Conservation (phyloP, 2,888 invertebrate genomes). For the Melikaiella ostensackeni region DNA sequence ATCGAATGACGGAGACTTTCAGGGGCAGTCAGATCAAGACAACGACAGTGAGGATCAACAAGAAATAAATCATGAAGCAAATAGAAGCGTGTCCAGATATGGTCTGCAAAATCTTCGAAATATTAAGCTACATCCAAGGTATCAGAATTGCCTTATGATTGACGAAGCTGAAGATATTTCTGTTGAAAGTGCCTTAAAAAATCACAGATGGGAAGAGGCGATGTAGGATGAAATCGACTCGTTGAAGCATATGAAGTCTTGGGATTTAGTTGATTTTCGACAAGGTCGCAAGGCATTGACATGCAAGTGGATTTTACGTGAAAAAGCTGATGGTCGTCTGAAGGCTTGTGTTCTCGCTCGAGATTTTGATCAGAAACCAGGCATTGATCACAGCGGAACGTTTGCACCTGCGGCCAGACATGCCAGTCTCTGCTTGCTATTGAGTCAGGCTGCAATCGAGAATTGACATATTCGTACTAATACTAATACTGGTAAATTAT, state of each 20-base stretch:
- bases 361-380: too few species aligned
- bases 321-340: too few species aligned
- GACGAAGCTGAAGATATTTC: slow-evolving; percentile 40
- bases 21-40: background rate
- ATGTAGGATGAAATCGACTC: slow-evolving; percentile 46
- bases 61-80: background rate
- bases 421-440: too few species aligned
- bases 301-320: too few species aligned
- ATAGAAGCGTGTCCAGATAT: too few species aligned
- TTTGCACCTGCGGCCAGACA: too few species aligned
- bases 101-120: slow-evolving; percentile 6
- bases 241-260: slow-evolving; percentile 3
- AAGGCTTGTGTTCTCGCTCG: too few species aligned
- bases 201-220: slow-evolving; percentile 58
- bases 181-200: slow-evolving; percentile 56
- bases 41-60: background rate
- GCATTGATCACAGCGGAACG: too few species aligned
- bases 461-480: too few species aligned
- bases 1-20: background rate
- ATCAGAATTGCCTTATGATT: slow-evolving; percentile 7
- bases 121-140: background rate
- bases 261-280: background rate
- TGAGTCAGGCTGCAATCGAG: too few species aligned
- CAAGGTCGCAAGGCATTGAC: too few species aligned
- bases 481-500: too few species aligned